phyloP scores from a whole-genome alignment of 2,113 vertebrate species.

The Calyptomena viridis region DNA sequence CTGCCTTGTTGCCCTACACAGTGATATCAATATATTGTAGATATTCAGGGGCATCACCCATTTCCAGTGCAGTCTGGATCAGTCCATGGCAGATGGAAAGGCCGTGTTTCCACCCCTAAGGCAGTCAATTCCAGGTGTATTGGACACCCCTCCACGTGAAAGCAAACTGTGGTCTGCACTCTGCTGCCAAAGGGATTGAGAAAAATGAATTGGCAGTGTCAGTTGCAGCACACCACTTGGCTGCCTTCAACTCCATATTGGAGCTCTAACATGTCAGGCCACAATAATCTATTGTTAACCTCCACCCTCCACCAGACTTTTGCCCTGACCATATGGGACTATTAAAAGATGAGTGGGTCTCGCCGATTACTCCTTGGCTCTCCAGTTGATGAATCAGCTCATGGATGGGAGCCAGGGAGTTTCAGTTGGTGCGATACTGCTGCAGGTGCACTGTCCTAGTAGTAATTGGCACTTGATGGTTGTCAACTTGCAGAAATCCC shows the following conservation, averaged over 20 bases:
- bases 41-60: neutral
- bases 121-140: too few species aligned
- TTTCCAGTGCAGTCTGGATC: too few species aligned
- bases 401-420: neutral
- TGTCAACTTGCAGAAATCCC: neutral
- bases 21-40: neutral
- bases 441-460: neutral
- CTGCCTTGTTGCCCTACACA: neutral
- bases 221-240: neutral
- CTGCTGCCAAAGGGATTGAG: too few species aligned
- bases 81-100: too few species aligned
- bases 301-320: neutral
- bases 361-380: too few species aligned
- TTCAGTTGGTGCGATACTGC: neutral
- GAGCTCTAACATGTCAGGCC: neutral
- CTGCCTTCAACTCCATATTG: neutral
- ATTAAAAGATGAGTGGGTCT: neutral
- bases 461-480: neutral
- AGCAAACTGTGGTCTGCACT: too few species aligned
- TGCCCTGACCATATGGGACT: neutral
- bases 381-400: too few species aligned
- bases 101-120: too few species aligned
- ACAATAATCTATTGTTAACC: neutral
- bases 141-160: too few species aligned
- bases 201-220: neutral